Percentiles rank a stretch among this genome's conserved stretches.
Conservation (phyloP, 2,113 vertebrate genomes). For the Trogon melanurus region DNA sequence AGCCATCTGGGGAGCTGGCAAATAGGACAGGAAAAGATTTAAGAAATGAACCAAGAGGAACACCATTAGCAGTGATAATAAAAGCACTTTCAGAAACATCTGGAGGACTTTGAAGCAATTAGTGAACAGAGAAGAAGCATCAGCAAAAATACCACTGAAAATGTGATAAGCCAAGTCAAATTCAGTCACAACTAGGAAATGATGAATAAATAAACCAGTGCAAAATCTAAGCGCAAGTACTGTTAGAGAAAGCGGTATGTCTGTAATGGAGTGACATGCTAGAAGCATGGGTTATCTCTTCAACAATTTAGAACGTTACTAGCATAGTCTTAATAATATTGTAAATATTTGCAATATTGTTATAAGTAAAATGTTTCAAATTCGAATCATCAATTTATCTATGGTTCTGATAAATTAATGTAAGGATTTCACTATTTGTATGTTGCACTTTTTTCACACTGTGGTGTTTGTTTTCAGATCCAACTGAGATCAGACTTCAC, state of each 20-base stretch:
- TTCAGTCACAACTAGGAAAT: not conserved
- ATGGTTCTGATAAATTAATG: not conserved
- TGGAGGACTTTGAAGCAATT: slow-evolving; percentile 34
- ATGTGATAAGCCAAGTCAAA: not conserved
- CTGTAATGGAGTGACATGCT: not conserved
- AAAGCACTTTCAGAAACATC: slow-evolving; percentile 34
- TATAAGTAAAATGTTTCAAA: not conserved
- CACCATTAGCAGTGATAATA: slow-evolving; percentile 34
- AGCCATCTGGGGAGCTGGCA: slow-evolving; percentile 40
- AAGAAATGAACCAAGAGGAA: slow-evolving; percentile 37
- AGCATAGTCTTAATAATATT: not conserved
- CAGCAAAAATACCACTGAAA: not conserved
- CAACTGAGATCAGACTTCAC: not conserved
- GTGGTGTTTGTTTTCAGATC: not conserved
- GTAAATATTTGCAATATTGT: not conserved
- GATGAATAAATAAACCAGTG: slow-evolving; percentile 10
- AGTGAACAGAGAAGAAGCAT: not conserved
- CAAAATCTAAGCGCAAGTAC: not conserved
- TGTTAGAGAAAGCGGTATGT: not conserved
- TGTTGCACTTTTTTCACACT: not conserved
- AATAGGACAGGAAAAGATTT: slow-evolving; percentile 23
- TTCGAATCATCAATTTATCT: not conserved
- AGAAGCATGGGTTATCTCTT: not conserved
- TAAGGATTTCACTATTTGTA: not conserved
- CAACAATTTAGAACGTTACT: not conserved